Base-by-base conservation (phyloP, 2,888 invertebrate genomes). In the Zhuqinia jingwanae region DNA sequence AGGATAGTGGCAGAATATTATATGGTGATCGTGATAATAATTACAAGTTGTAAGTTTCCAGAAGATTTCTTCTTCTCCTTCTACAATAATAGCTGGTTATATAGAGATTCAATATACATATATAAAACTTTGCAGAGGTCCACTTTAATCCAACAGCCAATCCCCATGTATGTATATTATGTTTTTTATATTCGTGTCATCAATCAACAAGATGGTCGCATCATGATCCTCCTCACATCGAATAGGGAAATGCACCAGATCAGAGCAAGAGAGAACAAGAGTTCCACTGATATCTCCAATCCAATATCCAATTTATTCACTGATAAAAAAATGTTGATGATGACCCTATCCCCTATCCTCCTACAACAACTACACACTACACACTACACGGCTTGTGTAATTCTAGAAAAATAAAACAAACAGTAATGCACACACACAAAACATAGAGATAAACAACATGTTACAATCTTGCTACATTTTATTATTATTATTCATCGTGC, bases 31-130 rank as follows among this genome's bases (percentile, higher is more conserved):
- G 70, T 17, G 47, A 73, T 73, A 73, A 73, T 73, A 73, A 73
- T 73, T 73, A 73, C 47, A 73, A 73, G 70, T 73, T 73, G 70
- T 73, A 73, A 73, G 70, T 73, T 73, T 73, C 70, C 70, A 73
- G 70, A 50, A 15, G 70, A 73, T 73, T 47, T 70, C 20, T 17
- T 36, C 36, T 50, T 47, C 8, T 73, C n/a, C n/a, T 30, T 10
- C 36, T 42, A 65, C 3, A 10, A 30, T n/a, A 36, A 65, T 63
- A 30, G 27, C 65, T 17, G 15, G 5, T 5, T 65, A 15, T 42
- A 36, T 65, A 36, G n/a, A n/a, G n/a, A n/a, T n/a, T n/a, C n/a
- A n/a, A n/a, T n/a, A 30, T 36, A 65, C 17, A 36, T 17, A 65
- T 65, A n/a, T n/a, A n/a, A 65, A n/a, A 36, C 2, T 42, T 6